These are phyloP conservation scores for Chrysina gloriosa DNA, from an alignment of 2,888 invertebrate species.

Conservation along the genomic window DNA sequence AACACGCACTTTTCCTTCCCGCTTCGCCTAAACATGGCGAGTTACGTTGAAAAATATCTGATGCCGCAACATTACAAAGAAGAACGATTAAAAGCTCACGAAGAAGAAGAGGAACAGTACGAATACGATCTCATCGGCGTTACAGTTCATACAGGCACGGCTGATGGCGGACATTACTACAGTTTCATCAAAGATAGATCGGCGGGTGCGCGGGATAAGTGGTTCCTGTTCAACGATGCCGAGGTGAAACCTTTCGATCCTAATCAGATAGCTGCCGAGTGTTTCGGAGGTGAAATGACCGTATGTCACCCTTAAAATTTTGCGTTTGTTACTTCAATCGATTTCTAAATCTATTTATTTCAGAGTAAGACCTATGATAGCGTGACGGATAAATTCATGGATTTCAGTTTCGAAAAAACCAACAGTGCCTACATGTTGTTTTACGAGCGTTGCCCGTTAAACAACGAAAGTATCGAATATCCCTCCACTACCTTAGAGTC, in stretches of 20 bases:
- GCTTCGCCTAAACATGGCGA: constrained; percentile 91
- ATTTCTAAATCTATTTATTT: constrained; percentile 49
- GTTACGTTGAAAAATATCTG: constrained; percentile 92
- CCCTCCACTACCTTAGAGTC: constrained; percentile 57
- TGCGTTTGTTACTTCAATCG: constrained; percentile 42
- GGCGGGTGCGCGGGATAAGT: constrained; percentile 82
- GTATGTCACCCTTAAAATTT: constrained; percentile 65
- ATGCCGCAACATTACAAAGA: constrained; percentile 90
- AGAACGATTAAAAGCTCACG: constrained; percentile 69
- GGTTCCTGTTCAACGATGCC: constrained; percentile 93
- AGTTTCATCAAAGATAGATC: constrained; percentile 92
- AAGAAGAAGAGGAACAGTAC: constrained; percentile 72
- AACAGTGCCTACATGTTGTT: constrained; percentile 98
- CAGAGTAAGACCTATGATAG: constrained; percentile 97
- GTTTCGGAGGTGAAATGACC: constrained; percentile 98
- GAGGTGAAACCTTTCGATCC: constrained; percentile 96
- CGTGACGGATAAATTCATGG: constrained; percentile 96
- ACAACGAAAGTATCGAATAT: constrained; percentile 56
- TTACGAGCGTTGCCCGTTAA: constrained; percentile 81
- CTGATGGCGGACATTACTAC: constrained; percentile 97
- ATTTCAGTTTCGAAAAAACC: constrained; percentile 97
- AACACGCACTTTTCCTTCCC: constrained; percentile 98
- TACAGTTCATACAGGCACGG: constrained; percentile 97
- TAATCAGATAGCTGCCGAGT: constrained; percentile 93
- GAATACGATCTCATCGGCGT: constrained; percentile 81